phyloP scores from a whole-genome alignment of 1,140 invertebrate genomes.

The Meteorus sp. region DNA sequence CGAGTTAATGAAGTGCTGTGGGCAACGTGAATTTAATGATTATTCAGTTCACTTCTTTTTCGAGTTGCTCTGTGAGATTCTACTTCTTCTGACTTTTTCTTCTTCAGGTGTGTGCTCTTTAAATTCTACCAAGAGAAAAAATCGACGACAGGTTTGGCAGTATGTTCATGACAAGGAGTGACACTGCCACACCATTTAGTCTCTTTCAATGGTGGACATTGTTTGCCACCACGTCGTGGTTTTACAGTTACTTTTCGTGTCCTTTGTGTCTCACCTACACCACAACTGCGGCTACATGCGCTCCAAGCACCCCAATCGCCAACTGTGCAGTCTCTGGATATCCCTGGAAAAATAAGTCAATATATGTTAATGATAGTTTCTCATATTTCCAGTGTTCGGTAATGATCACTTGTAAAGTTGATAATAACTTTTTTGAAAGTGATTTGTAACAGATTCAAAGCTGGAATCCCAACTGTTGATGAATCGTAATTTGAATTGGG shows the following conservation, averaged over 20 bases:
- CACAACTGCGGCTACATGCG: constrained; percentile 80
- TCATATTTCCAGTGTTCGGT: too few relatives aligned
- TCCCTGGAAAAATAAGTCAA: constrained; percentile 36
- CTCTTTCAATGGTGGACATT: constrained; percentile 79
- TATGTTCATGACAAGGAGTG: constrained; percentile 61
- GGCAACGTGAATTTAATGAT: too few relatives aligned
- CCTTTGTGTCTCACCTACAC: constrained; percentile 82
- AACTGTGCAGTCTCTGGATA: constrained; percentile 78
- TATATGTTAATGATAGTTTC: neutral
- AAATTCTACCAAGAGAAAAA: constrained; percentile 24
- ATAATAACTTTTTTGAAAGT: too few relatives aligned
- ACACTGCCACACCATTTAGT: constrained; percentile 85
- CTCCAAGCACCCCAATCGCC: constrained; percentile 86
- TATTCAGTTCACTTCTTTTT: too few relatives aligned
- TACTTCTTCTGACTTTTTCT: too few relatives aligned
- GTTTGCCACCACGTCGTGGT: constrained; percentile 72
- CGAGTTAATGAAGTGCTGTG: too few relatives aligned
- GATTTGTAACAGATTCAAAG: too few relatives aligned
- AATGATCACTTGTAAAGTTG: too few relatives aligned
- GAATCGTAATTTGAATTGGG: too few relatives aligned
- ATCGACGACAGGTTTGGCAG: constrained; percentile 26
- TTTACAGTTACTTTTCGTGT: constrained; percentile 74
- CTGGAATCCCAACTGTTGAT: too few relatives aligned
- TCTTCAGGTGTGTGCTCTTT: neutral
- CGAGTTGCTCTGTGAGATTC: too few relatives aligned